phyloP scores from a whole-genome alignment of 2,797 vertebrate species.

The Avahi laniger region DNA sequence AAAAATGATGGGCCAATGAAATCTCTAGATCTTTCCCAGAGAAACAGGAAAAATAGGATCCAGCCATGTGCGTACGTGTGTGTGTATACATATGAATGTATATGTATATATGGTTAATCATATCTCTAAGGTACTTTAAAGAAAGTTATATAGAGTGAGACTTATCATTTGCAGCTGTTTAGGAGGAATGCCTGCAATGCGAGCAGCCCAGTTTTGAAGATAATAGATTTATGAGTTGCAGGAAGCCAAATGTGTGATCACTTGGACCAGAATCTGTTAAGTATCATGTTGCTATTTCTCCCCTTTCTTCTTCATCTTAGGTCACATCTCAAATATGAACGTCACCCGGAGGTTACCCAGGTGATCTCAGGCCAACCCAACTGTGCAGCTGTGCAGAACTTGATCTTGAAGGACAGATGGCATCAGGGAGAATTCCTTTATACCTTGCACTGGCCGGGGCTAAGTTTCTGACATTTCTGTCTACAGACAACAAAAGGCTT shows the following conservation, averaged over 20 bases:
- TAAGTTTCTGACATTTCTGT: slow-evolving; percentile 75
- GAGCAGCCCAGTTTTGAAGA: slow-evolving; percentile 74
- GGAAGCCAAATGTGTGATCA: slow-evolving; percentile 81
- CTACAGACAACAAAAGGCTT: slow-evolving; percentile 65
- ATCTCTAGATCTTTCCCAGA: slow-evolving; percentile 53
- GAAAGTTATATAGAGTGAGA: slow-evolving; percentile 69
- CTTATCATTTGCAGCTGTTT: slow-evolving; percentile 83
- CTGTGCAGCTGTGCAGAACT: slow-evolving; percentile 77
- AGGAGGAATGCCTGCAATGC: slow-evolving; percentile 72
- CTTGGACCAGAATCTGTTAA: slow-evolving; percentile 80
- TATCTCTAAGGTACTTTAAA: slow-evolving; percentile 79
- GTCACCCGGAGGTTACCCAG: slow-evolving; percentile 73
- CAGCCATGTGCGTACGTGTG: neutral
- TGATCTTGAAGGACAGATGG: slow-evolving; percentile 81
- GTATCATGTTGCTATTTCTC: slow-evolving; percentile 78
- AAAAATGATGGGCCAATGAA: slow-evolving; percentile 34
- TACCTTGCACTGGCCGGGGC: slow-evolving; percentile 65
- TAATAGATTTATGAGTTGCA: slow-evolving; percentile 81
- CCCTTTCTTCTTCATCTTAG: slow-evolving; percentile 56
- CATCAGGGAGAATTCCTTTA: slow-evolving; percentile 72
- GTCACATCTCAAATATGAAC: slow-evolving; percentile 75
- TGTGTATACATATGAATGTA: too few species aligned
- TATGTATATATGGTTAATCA: slow-evolving; percentile 58
- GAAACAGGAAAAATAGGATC: neutral
- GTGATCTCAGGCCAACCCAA: slow-evolving; percentile 43